Conservation (phyloP, 2,888 invertebrate species). For the Lordiphosa fenestrarum region DNA sequence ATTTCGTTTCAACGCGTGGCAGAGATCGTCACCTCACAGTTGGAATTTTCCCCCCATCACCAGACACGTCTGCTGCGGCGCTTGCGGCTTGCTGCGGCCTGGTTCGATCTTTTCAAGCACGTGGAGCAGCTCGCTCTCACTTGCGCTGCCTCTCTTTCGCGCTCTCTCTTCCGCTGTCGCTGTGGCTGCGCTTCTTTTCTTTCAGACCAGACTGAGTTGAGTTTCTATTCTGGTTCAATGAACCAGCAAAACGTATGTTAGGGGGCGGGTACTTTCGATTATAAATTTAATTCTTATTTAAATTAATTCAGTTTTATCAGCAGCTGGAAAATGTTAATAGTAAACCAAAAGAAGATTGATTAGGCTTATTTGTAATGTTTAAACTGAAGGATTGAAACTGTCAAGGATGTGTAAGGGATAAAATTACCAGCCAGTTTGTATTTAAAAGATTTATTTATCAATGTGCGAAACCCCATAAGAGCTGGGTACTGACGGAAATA, state of each 20-base stretch:
- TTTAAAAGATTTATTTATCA: too few species aligned
- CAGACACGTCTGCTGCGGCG: slow-evolving; percentile 1
- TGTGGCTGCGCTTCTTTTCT: too few species aligned
- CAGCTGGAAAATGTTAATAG: too few species aligned
- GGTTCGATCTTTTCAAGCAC: not conserved
- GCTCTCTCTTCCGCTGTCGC: not conserved
- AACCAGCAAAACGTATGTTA: not conserved
- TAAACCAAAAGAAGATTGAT: too few species aligned
- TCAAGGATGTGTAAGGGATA: too few species aligned
- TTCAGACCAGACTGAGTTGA: too few species aligned
- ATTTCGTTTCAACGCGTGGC: slow-evolving; percentile 47
- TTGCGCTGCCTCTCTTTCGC: not conserved
- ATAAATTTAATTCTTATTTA: slow-evolving; percentile 1
- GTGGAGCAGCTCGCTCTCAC: not conserved
- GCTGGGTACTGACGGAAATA: too few species aligned
- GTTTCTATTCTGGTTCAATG: slow-evolving; percentile 3
- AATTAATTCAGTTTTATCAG: too few species aligned
- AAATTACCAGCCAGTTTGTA: too few species aligned
- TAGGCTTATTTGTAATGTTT: too few species aligned
- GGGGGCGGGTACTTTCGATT: slow-evolving; percentile 1
- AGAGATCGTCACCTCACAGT: slow-evolving; percentile 41
- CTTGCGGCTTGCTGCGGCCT: not conserved
- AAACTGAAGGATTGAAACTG: too few species aligned
- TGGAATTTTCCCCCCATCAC: slow-evolving; percentile 20
- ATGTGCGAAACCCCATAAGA: too few species aligned